A percentile compares a stretch with the other conserved stretches of the same genome.
Conservation (phyloP, 2,888 invertebrate species). For the Mycalesis mineus region DNA sequence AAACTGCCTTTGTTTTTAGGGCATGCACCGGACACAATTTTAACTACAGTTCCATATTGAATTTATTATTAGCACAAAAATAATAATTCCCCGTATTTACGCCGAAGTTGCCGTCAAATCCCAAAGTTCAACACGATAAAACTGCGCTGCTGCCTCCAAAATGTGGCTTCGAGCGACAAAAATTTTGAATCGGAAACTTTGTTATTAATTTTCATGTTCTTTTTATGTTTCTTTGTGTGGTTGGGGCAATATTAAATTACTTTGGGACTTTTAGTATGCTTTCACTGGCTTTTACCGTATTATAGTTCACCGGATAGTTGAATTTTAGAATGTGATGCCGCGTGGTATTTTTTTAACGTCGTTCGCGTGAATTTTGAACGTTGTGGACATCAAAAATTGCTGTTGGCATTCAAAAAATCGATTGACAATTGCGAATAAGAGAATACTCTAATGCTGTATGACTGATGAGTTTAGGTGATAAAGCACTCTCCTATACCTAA, state of each 20-base stretch:
- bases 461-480: no score
- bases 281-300: conserved; percentile 5
- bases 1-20: no score
- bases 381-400: no score
- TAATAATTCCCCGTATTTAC: conserved; percentile 12
- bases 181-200: conserved; percentile 25
- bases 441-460: no score
- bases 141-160: conserved; percentile 10
- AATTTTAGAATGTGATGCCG: background rate
- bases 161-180: conserved; percentile 13
- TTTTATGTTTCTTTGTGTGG: conserved; percentile 27
- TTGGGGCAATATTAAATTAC: conserved; percentile 29
- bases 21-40: no score
- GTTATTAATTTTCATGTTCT: conserved; percentile 28
- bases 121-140: conserved; percentile 21
- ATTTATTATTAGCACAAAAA: conserved; percentile 8
- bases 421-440: no score
- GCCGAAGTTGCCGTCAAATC: conserved; percentile 18
- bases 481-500: no score
- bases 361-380: no score
- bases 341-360: background rate
- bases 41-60: background rate
- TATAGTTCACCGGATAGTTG: conserved; percentile 6
- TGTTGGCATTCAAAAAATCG: no score
- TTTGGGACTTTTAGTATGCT: conserved; percentile 19